Conservation (phyloP, 1,140 invertebrate genomes). For the Lutraria rhynchaena region DNA sequence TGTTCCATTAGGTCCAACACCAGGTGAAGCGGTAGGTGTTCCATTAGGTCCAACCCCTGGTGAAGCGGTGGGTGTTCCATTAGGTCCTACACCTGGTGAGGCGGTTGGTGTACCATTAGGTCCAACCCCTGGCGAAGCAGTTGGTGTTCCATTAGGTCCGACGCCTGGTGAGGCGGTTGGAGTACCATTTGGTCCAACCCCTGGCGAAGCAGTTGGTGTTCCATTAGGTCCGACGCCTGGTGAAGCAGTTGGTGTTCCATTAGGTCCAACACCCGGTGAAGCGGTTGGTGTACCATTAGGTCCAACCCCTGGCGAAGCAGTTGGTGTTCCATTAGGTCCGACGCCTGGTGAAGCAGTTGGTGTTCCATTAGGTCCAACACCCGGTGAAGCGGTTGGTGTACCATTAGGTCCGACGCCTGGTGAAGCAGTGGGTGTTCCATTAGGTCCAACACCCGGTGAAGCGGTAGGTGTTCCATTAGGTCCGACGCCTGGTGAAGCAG, state of each 20-base stretch:
- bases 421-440: not conserved
- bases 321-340: slow-evolving; percentile 4
- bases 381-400: slow-evolving; percentile 49
- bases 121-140: not conserved
- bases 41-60: slow-evolving; percentile 7
- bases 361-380: not conserved
- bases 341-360: slow-evolving; percentile 20
- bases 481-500: slow-evolving; percentile 4
- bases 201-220: slow-evolving; percentile 28
- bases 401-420: slow-evolving; percentile 27
- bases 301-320: slow-evolving; percentile 18
- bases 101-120: slow-evolving; percentile 32
- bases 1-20: not conserved
- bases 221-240: slow-evolving; percentile 23
- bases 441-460: slow-evolving; percentile 4
- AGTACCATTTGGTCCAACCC: not conserved
- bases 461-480: slow-evolving; percentile 16
- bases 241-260: slow-evolving; percentile 28
- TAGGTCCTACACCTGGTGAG: slow-evolving; percentile 3
- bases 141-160: slow-evolving; percentile 20
- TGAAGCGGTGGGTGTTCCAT: slow-evolving; percentile 26
- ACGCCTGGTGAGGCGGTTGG: slow-evolving; percentile 9
- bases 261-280: not conserved
- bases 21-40: slow-evolving; percentile 25
- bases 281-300: slow-evolving; percentile 14